These are phyloP conservation scores for Apamea epomidion DNA, from an alignment of 2,888 invertebrate genomes.

Conservation along the genomic window DNA sequence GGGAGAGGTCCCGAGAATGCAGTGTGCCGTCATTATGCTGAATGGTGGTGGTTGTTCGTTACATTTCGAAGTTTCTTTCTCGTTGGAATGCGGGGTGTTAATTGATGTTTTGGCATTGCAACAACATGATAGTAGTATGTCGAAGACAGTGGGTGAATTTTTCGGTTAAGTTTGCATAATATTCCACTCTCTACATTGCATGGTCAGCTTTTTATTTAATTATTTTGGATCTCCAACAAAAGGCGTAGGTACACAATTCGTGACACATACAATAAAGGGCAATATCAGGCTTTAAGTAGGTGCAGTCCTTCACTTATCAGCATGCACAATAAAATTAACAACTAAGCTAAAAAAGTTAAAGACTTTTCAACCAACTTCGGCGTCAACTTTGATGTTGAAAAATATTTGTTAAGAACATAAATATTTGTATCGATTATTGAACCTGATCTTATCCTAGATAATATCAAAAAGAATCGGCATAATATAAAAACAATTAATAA, in stretches of 20 bases:
- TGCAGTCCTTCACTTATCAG: too few relatives aligned
- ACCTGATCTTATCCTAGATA: conserved; percentile 1
- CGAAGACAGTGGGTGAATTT: conserved; percentile 13
- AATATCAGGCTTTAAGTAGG: too few relatives aligned
- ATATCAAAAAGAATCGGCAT: conserved; percentile 11
- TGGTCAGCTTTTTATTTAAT: not conserved
- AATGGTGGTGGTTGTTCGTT: conserved; percentile 72
- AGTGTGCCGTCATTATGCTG: conserved; percentile 76
- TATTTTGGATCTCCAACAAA: too few relatives aligned
- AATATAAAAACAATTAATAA: conserved; percentile 16
- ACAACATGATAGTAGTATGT: conserved; percentile 6
- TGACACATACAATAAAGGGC: too few relatives aligned
- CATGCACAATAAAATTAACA: too few relatives aligned
- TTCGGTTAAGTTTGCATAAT: not conserved
- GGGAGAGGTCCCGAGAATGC: conserved; percentile 77
- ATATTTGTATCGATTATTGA: conserved; percentile 13
- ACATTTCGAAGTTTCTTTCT: conserved; percentile 61
- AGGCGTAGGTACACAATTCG: too few relatives aligned
- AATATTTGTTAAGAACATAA: not conserved
- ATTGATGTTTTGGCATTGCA: conserved; percentile 69
- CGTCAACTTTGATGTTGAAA: not conserved
- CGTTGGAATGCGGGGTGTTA: conserved; percentile 68
- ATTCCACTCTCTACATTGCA: not conserved
- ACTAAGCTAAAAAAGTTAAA: too few relatives aligned
- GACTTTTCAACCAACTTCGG: not conserved